Evolutionary conservation across 2,113 vertebrate species (phyloP).

Genomic region (Varanus salvator): DNA sequence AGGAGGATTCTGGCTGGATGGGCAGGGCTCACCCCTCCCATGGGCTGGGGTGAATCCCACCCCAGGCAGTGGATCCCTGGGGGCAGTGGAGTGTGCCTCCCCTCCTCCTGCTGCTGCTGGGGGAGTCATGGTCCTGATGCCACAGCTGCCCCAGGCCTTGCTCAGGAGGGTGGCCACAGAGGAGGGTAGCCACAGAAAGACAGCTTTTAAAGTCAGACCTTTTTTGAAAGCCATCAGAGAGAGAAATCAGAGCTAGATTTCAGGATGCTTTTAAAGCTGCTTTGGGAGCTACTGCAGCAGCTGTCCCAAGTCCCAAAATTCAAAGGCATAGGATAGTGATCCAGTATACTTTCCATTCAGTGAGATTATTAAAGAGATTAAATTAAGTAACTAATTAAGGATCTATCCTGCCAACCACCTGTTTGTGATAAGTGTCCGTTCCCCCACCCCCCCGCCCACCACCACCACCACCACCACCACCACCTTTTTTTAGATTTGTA

Average conservation of each 20-base stretch:
- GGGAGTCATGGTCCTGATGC: too few species aligned
- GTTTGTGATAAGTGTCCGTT: not conserved
- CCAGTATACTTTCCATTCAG: not conserved
- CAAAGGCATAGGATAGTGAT: not conserved
- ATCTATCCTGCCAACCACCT: not conserved
- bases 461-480: too few species aligned
- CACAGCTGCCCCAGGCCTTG: too few species aligned
- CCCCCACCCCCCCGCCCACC: too few species aligned
- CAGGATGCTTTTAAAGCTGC: not conserved
- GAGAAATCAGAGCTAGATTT: not conserved
- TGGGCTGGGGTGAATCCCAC: too few species aligned
- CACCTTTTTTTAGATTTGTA: not conserved
- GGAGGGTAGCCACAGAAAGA: not conserved
- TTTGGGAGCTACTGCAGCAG: not conserved
- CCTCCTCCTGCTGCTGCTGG: too few species aligned
- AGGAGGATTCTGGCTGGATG: constrained; percentile 24
- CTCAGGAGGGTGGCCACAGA: too few species aligned
- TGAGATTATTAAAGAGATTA: not conserved
- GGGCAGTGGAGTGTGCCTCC: too few species aligned
- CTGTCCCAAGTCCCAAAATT: not conserved
- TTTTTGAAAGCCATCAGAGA: not conserved
- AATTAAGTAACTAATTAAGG: not conserved
- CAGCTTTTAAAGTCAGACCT: not conserved
- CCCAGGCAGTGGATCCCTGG: too few species aligned
- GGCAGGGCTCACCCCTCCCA: too few species aligned